Base-by-base conservation (phyloP, 2,888 invertebrate genomes). In the Julus scanicus region DNA sequence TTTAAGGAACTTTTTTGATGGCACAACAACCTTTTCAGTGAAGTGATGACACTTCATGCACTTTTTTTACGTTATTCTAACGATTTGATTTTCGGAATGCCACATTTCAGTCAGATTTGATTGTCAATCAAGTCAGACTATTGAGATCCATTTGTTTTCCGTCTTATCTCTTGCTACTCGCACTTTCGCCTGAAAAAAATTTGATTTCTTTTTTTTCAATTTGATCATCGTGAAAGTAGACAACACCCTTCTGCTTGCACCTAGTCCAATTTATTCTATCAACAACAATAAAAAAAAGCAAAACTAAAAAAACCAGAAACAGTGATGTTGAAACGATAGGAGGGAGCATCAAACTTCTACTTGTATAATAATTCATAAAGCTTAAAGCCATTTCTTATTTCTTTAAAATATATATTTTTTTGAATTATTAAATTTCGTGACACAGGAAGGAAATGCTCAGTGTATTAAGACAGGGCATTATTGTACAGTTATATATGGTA, bases 281-380 rank as follows among this genome's bases (percentile, higher is more conserved):
- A 17, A 53, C 13, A 63, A 6, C 63, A 63, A 63, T n/a, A 71
- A 29, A 63, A 71, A 29, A 63, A 29, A 29, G 29, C 29, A 29
- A 29, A 29, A 29, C 29, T 29, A 63, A 17, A 17, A 63, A 63
- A 63, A 15, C 3, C 13, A 53, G 3, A 17, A 17, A 63, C 17
- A 63, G 63, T 63, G n/a, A 63, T n/a, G 63, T 63, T 63, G 63
- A 63, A 63, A 63, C n/a, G n/a, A 63, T 17, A 63, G 63, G n/a
- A 63, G 63, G n/a, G 63, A 63, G 63, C 80, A 80, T 80, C 80
- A 80, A 11, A 80, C 80, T 37, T 80, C 37, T 80, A 8, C 20
- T 80, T 80, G 3, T n/a, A 80, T 44, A 37, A 80, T 29, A 11
- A 80, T 80, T 29, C 80, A 37, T 29, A 29, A 29, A 13, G 80